phyloP scores from a whole-genome alignment of 1,140 invertebrate species.

The Bursaphelenchus mucronatus region DNA sequence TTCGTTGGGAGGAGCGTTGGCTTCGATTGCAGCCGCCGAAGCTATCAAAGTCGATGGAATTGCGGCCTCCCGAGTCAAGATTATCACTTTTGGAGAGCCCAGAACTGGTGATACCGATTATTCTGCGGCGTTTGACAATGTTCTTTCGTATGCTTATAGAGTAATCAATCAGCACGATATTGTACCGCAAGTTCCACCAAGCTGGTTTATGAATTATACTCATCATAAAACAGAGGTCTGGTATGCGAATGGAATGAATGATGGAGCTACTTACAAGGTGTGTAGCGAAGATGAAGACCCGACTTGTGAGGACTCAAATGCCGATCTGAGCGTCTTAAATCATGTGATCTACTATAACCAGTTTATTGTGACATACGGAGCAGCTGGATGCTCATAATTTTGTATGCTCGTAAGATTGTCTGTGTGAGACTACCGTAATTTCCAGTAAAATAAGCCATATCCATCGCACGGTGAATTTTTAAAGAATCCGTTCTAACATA shows the following conservation, averaged over 20 bases:
- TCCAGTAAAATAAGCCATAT: no score
- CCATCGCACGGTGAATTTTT: no score
- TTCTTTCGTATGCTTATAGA: conserved; percentile 32
- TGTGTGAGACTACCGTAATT: no score
- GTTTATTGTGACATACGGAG: no score
- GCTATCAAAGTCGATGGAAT: conserved; percentile 23
- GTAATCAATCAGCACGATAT: conserved; percentile 37
- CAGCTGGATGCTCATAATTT: no score
- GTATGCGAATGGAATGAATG: conserved; percentile 45
- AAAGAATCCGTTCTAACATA: no score
- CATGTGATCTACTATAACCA: no score
- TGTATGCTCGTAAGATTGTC: no score
- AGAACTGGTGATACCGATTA: conserved; percentile 44
- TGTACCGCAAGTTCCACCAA: conserved; percentile 50
- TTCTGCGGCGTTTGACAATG: conserved; percentile 1
- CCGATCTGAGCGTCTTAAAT: no score
- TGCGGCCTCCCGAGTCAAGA: conserved; percentile 27
- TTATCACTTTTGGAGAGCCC: conserved; percentile 50
- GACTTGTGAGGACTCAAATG: no score
- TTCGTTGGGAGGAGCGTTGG: conserved; percentile 48
- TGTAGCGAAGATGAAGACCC: conserved; percentile 22
- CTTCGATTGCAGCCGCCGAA: conserved; percentile 37
- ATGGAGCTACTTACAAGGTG: conserved; percentile 10
- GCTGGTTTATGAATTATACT: conserved; percentile 39
- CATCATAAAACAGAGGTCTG: conserved; percentile 45